A percentile compares a stretch with the other conserved stretches of the same genome.
These are phyloP conservation scores for Dioctria rufipes DNA, from an alignment of 2,888 invertebrate genomes.

Conservation along the genomic window DNA sequence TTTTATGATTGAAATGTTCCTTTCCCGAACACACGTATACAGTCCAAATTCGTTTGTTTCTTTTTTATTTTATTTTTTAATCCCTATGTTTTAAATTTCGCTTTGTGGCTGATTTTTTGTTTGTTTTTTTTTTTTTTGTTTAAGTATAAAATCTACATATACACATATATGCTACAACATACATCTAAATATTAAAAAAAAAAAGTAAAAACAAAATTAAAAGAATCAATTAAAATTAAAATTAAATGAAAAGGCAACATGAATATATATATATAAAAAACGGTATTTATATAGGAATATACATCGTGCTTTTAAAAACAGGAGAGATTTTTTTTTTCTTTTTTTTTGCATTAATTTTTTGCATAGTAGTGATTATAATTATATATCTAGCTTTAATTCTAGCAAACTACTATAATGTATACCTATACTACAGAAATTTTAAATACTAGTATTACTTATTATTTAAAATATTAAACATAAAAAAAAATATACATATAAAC, in stretches of 20 bases:
- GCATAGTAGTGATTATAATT: conserved; percentile 28
- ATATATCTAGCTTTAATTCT: conserved; percentile 24
- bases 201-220: background rate
- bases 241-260: conserved; percentile 33
- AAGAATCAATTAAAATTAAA: conserved; percentile 3
- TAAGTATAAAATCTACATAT: background rate
- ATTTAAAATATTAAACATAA: conserved; percentile 6
- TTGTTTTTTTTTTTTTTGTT: background rate
- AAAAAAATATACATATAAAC: background rate
- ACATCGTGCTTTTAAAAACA: conserved; percentile 53
- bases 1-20: conserved; percentile 31
- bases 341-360: conserved; percentile 8
- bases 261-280: conserved; percentile 23
- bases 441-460: conserved; percentile 30
- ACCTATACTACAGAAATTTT: background rate
- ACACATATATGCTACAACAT: conserved; percentile 28
- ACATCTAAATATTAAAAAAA: conserved; percentile 6
- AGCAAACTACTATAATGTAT: conserved; percentile 9
- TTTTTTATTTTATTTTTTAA: conserved; percentile 12
- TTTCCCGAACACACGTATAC: conserved; percentile 42
- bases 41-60: conserved; percentile 35
- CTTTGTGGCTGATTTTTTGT: conserved; percentile 49
- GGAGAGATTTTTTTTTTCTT: conserved; percentile 23
- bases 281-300: conserved; percentile 52
- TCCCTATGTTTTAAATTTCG: conserved; percentile 19